These are phyloP conservation scores for Falco columbarius DNA, from an alignment of 2,797 vertebrate species.

Conservation along the genomic window DNA sequence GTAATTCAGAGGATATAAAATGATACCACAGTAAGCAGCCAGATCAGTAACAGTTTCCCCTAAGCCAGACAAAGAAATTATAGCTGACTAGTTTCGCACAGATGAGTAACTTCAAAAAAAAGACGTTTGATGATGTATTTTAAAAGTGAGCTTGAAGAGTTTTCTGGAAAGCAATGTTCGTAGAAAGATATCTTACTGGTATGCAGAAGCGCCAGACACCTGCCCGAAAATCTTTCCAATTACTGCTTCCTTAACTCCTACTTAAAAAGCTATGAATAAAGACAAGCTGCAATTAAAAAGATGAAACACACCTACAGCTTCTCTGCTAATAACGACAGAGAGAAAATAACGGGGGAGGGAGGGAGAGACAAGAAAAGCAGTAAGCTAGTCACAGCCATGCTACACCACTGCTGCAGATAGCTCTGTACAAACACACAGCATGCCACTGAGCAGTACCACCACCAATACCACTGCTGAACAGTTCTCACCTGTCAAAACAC, in stretches of 20 bases:
- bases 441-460: accelerated
- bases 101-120: not conserved
- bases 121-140: not conserved
- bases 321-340: not conserved
- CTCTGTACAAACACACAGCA: not conserved
- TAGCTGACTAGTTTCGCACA: not conserved
- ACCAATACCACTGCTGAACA: not conserved
- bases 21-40: not conserved
- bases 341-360: conserved; percentile 3
- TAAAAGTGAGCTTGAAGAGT: not conserved
- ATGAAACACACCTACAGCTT: conserved; percentile 48
- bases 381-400: not conserved
- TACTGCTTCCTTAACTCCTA: conserved; percentile 59
- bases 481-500: not conserved
- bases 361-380: not conserved
- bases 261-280: conserved; percentile 65
- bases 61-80: conserved; percentile 20
- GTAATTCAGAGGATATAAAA: not conserved
- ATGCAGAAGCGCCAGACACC: conserved; percentile 32
- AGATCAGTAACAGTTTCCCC: conserved; percentile 18
- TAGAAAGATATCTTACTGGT: not conserved
- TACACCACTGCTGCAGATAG: not conserved
- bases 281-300: conserved; percentile 54
- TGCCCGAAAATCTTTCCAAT: conserved; percentile 41
- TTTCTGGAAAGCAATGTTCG: not conserved